Evolutionary conservation across 2,888 invertebrate genomes (phyloP).

Genomic region (Laspeyria flexula): DNA sequence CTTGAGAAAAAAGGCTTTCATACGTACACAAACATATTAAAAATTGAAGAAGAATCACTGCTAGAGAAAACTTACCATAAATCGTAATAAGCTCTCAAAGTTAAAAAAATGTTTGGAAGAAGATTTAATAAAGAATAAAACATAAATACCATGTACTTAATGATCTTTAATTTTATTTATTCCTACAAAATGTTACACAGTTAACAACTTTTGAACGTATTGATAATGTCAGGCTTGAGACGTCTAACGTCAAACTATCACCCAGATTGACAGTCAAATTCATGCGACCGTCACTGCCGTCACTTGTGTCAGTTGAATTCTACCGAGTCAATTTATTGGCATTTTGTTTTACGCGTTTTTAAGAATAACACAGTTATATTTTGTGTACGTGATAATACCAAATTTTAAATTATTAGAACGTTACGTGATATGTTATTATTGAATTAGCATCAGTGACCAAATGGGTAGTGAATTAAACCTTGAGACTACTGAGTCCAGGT

Average conservation of each 20-base stretch:
- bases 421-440: conserved; percentile 65
- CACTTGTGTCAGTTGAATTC: conserved; percentile 13
- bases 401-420: conserved; percentile 16
- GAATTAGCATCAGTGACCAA: conserved; percentile 75
- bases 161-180: no score
- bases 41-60: no score
- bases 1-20: no score
- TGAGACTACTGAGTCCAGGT: conserved; percentile 72
- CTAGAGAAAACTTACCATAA: no score
- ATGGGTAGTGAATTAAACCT: conserved; percentile 80
- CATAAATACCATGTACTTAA: no score
- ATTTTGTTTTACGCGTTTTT: conserved; percentile 41
- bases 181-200: no score
- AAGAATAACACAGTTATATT: conserved; percentile 33
- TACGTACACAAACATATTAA: no score
- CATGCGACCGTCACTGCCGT: no score
- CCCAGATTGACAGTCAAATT: conserved; percentile 10
- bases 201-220: no score
- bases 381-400: conserved; percentile 25
- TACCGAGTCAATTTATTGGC: conserved; percentile 23
- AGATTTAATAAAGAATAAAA: no score
- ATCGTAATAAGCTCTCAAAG: no score
- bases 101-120: no score
- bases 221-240: background rate
- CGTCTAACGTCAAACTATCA: background rate